Percentiles rank a stretch among this genome's conserved stretches.
phyloP scores from a whole-genome alignment of 2,888 invertebrate species.

The Elgonia sp. region DNA sequence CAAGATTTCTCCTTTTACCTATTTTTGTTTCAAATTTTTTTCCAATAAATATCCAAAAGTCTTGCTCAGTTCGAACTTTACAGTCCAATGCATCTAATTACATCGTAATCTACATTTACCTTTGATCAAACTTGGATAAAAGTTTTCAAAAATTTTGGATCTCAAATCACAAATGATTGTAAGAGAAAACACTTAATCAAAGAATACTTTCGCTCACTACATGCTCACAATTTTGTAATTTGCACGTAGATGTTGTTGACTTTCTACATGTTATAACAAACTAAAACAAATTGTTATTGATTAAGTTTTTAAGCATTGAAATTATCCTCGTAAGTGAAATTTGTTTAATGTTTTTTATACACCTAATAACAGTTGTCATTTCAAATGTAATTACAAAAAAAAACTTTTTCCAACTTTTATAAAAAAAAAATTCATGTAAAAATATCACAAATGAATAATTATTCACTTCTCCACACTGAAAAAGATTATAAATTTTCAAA shows the following conservation, averaged over 20 bases:
- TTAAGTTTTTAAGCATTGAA: background rate
- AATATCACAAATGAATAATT: too few relatives aligned
- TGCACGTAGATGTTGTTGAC: background rate
- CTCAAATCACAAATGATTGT: too few relatives aligned
- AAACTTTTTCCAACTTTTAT: too few relatives aligned
- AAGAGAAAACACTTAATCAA: too few relatives aligned
- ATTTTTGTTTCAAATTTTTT: background rate
- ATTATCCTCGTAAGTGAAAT: background rate
- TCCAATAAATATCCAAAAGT: background rate
- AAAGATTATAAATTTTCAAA: too few relatives aligned
- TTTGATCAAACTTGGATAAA: too few relatives aligned
- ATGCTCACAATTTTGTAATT: background rate
- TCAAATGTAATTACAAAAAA: too few relatives aligned
- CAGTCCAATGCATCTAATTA: too few relatives aligned
- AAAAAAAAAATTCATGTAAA: too few relatives aligned
- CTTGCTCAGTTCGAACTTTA: background rate
- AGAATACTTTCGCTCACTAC: background rate
- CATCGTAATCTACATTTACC: too few relatives aligned
- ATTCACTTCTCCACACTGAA: too few relatives aligned
- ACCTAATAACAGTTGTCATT: background rate
- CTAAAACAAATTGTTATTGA: background rate
- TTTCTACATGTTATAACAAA: background rate
- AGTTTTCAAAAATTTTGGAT: too few relatives aligned
- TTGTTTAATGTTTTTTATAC: background rate
- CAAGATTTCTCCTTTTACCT: slow-evolving; percentile 21